These are phyloP conservation scores for Herminia tarsipennalis DNA, from an alignment of 2,888 invertebrate species.

Conservation along the genomic window DNA sequence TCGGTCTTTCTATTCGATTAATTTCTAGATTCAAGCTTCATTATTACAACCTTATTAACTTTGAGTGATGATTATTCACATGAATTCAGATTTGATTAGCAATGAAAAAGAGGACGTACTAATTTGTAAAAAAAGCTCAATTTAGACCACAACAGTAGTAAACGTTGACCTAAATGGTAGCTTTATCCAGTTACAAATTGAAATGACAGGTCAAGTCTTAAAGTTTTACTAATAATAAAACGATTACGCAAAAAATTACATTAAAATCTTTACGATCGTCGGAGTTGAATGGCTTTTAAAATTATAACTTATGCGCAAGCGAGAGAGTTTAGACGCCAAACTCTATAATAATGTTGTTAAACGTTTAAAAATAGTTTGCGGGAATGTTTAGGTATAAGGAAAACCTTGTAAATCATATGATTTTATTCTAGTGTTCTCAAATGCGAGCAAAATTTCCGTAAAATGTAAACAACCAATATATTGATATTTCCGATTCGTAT, in stretches of 20 bases:
- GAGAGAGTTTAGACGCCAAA: conserved; percentile 37
- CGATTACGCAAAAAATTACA: conserved; percentile 25
- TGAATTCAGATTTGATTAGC: no score
- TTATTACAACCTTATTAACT: no score
- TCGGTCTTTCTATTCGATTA: conserved; percentile 32
- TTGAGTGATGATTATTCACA: no score
- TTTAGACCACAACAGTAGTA: background rate
- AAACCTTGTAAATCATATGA: conserved; percentile 34
- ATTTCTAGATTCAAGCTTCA: background rate
- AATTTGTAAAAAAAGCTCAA: no score
- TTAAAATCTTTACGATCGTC: conserved; percentile 30
- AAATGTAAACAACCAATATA: no score
- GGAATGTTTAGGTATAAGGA: conserved; percentile 28
- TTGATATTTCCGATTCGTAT: no score
- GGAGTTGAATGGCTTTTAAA: conserved; percentile 46
- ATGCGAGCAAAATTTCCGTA: no score
- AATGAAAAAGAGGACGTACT: no score
- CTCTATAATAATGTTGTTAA: conserved; percentile 33
- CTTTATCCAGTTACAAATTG: no score
- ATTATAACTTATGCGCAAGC: conserved; percentile 30
- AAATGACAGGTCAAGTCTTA: background rate
- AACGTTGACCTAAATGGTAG: no score
- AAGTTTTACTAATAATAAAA: conserved; percentile 11
- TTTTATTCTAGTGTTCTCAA: no score
- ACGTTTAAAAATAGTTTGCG: conserved; percentile 35